Evolutionary conservation across 2,113 vertebrate genomes (phyloP).

Genomic region (Scophthalmus maximus): DNA sequence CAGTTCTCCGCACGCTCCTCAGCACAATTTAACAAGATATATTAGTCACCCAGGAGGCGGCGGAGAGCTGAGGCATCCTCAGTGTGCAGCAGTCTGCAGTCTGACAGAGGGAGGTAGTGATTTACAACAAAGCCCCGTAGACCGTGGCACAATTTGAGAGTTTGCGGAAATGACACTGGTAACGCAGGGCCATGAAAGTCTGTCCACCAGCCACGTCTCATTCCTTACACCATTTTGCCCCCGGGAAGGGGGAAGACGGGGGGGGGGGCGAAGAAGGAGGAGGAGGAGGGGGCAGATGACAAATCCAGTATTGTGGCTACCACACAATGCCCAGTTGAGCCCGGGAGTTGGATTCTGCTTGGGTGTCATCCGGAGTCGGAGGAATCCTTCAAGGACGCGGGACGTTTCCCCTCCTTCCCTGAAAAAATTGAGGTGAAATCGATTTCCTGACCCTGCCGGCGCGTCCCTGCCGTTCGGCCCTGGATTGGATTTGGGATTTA

Average conservation of each 20-base stretch:
- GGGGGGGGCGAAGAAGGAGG: neutral
- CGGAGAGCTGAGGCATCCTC: conserved; percentile 60
- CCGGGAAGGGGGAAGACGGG: conserved; percentile 34
- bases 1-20: conserved; percentile 68
- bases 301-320: conserved; percentile 36
- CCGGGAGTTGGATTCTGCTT: conserved; percentile 18
- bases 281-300: conserved; percentile 12
- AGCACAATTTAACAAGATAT: conserved; percentile 77
- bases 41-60: conserved; percentile 74
- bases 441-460: conserved; percentile 66
- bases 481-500: conserved; percentile 74
- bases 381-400: conserved; percentile 36
- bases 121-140: conserved; percentile 76
- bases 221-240: conserved; percentile 64
- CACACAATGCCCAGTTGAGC: conserved; percentile 6
- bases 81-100: conserved; percentile 60
- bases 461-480: conserved; percentile 25
- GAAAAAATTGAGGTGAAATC: conserved; percentile 69
- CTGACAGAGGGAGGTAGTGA: conserved; percentile 75
- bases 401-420: conserved; percentile 21
- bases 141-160: conserved; percentile 72
- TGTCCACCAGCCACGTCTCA: conserved; percentile 57
- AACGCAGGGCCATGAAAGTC: conserved; percentile 65
- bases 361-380: conserved; percentile 24
- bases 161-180: conserved; percentile 61